These are phyloP conservation scores for Leuctra nigra DNA, from an alignment of 2,888 invertebrate genomes.

Conservation along the genomic window DNA sequence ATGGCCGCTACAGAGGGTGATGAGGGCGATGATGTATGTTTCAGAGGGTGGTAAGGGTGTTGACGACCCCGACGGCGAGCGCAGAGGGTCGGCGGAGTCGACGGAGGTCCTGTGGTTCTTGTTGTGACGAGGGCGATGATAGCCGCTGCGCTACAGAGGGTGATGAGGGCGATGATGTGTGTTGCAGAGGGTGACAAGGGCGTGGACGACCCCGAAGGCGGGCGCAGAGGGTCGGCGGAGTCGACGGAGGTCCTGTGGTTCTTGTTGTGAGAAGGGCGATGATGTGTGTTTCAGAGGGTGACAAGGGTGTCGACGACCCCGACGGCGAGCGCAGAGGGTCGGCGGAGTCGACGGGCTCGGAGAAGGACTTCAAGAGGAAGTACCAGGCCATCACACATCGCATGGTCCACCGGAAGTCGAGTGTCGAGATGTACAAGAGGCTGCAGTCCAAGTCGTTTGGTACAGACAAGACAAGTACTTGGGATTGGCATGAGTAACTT, in stretches of 20 bases:
- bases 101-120: too few species aligned
- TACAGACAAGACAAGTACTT: too few species aligned
- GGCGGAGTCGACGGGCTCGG: conserved; percentile 64
- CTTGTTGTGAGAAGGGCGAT: too few species aligned
- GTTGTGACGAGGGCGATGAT: too few species aligned
- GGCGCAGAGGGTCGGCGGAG: conserved; percentile 35
- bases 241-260: conserved; percentile 45
- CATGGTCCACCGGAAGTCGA: conserved; percentile 83
- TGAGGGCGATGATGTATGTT: neutral
- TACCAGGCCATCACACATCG: conserved; percentile 84
- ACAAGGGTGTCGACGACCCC: neutral
- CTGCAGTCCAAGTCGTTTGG: conserved; percentile 78
- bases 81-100: conserved; percentile 38
- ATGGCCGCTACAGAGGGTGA: neutral
- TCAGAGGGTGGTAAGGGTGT: neutral
- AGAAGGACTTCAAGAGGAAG: conserved; percentile 75
- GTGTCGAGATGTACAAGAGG: conserved; percentile 82
- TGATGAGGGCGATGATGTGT: neutral
- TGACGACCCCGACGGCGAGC: neutral
- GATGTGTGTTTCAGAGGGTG: neutral
- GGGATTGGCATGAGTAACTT: too few species aligned
- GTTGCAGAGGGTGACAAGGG: neutral
- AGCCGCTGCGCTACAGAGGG: too few species aligned
- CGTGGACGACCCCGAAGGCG: neutral
- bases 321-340: conserved; percentile 27